Conservation (phyloP, 2,113 vertebrate species). For the Pogonocichla stellata region DNA sequence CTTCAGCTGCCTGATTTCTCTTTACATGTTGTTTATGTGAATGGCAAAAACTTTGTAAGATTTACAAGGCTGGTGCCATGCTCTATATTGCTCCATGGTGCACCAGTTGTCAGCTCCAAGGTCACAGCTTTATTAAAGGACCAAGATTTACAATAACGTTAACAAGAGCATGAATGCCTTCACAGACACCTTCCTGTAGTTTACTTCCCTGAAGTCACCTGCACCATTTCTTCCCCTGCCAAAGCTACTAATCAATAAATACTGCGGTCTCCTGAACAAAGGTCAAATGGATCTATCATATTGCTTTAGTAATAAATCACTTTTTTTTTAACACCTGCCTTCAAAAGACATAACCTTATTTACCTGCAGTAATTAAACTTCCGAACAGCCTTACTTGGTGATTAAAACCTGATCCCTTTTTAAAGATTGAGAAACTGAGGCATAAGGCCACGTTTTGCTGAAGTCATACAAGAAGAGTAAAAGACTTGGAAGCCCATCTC, state of each 20-base stretch:
- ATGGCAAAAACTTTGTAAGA: not conserved
- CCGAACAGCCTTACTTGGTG: not conserved
- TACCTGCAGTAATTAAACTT: constrained; percentile 16
- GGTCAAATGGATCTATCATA: constrained; percentile 16
- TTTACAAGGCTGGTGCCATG: constrained; percentile 22
- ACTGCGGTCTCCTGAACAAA: not conserved
- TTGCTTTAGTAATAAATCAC: constrained; percentile 10
- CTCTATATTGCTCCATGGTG: not conserved
- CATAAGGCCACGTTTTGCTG: not conserved
- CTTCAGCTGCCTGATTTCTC: constrained; percentile 22
- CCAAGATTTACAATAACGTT: constrained; percentile 50
- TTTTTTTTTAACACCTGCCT: constrained; percentile 4
- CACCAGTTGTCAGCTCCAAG: constrained; percentile 50
- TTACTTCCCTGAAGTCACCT: constrained; percentile 46
- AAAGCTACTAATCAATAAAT: constrained; percentile 30
- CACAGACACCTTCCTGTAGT: not conserved
- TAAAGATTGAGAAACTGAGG: not conserved
- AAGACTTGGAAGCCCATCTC: not conserved
- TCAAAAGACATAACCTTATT: not conserved
- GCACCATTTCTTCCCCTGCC: not conserved
- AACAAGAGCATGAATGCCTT: constrained; percentile 12
- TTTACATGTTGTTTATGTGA: constrained; percentile 32
- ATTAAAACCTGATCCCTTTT: not conserved
- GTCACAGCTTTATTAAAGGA: constrained; percentile 65
- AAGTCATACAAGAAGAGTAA: not conserved